Conservation (phyloP, 2,113 vertebrate species). For the Ginglymostoma cirratum region DNA sequence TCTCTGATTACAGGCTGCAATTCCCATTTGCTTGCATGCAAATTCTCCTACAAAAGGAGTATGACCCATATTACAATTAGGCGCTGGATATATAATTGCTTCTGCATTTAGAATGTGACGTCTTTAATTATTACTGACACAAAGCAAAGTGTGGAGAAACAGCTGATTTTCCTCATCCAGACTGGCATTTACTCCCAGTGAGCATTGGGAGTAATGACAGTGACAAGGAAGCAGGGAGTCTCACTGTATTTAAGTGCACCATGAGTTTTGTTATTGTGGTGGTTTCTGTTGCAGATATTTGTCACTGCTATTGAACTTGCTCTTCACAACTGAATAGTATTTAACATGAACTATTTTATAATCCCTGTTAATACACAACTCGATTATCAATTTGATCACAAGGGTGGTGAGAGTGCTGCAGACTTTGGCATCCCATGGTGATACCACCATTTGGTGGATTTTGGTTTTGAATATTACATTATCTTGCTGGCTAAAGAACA, state of each 20-base stretch:
- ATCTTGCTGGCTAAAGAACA: too few species aligned
- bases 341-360: background rate
- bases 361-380: background rate
- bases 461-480: too few species aligned
- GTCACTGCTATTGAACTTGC: background rate
- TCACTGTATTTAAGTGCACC: background rate
- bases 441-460: too few species aligned
- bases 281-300: background rate
- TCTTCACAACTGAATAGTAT: background rate
- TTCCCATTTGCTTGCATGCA: slow-evolving; percentile 29
- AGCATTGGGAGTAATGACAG: background rate
- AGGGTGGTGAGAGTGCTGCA: too few species aligned
- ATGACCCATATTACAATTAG: slow-evolving; percentile 31
- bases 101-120: background rate
- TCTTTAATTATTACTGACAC: slow-evolving; percentile 27
- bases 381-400: too few species aligned
- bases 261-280: background rate
- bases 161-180: background rate
- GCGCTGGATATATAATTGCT: slow-evolving; percentile 22
- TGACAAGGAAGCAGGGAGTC: background rate
- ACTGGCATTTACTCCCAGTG: background rate
- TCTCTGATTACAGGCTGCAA: slow-evolving; percentile 32
- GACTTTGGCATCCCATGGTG: too few species aligned
- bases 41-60: slow-evolving; percentile 13
- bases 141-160: slow-evolving; percentile 14